Base-by-base conservation (phyloP, 2,113 vertebrate species). In the Callopanchax toddi region DNA sequence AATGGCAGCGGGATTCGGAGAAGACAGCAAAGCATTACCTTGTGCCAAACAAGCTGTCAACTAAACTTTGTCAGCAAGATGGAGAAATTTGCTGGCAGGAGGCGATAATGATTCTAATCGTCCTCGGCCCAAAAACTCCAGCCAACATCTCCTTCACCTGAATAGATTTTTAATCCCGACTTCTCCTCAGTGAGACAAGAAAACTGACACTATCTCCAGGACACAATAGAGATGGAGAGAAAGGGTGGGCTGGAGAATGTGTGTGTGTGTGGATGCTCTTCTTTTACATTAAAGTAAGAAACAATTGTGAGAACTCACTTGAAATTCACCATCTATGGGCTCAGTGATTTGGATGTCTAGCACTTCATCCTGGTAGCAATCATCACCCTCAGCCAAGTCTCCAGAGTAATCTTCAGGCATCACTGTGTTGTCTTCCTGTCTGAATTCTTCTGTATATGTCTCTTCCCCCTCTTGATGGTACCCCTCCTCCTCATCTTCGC, bases 271-370 rank as follows among this genome's bases (percentile, higher is more conserved):
- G 16, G 81, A 90, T 57, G 52, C 32, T 21, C 11, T 37, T 37
- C 21, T 44, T 73, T 61, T 53, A 76, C 17, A 37, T 49, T 32
- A 1, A 42, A 67, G 48, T 34, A 55, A 54, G 32, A 56, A 57
- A 67, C 52, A 58, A 68, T 76, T 36, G 60, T 77, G 65, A 80
- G 64, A 65, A 89, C 96, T 96, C 92, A 98, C 97, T 91, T 96
- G 94, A 94, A 98, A 98, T 83, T 98, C 97, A 44, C 91, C 85
- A 68, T 99, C 97, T 60, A 98, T 68, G 29, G 96, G 94, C 72
- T 99, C 97, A 89, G 92, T 95, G 93, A 99, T 96, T 91, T 97
- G 94, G 65, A 99, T 92, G 89, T 98, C 96, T 76, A 98, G 75
- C 88, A 98, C 96, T 89, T 95, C 96, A 81, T 97, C 95, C 58